phyloP scores from a whole-genome alignment of 2,888 invertebrate genomes.

The Arge pagana region DNA sequence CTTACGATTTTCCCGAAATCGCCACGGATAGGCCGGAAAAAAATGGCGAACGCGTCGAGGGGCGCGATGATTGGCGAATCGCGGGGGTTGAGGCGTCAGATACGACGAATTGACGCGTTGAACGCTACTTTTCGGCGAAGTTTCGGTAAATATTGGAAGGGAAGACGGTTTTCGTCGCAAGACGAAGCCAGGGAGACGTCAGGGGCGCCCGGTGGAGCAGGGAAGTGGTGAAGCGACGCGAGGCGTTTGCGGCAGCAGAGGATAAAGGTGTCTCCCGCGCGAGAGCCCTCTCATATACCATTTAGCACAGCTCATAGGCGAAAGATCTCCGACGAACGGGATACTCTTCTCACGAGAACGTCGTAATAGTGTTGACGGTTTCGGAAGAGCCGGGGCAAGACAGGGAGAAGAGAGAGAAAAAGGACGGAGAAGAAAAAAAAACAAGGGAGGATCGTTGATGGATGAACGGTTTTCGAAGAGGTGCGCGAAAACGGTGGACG shows the following conservation, averaged over 20 bases:
- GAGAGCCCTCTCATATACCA: constrained; percentile 48
- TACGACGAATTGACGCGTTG: neutral
- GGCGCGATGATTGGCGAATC: constrained; percentile 29
- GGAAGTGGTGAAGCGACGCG: constrained; percentile 19
- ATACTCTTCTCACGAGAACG: too few relatives aligned
- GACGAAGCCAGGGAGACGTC: neutral
- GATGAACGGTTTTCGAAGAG: too few relatives aligned
- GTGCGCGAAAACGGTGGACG: too few relatives aligned
- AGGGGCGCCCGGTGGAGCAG: neutral
- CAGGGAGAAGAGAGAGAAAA: too few relatives aligned
- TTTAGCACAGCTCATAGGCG: constrained; percentile 35
- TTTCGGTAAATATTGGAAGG: constrained; percentile 16
- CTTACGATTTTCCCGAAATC: too few relatives aligned
- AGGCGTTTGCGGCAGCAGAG: constrained; percentile 29
- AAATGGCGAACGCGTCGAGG: constrained; percentile 25
- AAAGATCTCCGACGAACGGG: neutral
- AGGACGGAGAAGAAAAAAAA: too few relatives aligned
- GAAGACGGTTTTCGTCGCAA: constrained; percentile 4
- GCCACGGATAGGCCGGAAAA: too few relatives aligned
- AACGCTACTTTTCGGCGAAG: neutral
- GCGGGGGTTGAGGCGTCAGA: neutral
- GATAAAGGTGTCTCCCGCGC: constrained; percentile 52
- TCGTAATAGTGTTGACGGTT: too few relatives aligned
- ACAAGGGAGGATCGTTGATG: too few relatives aligned
- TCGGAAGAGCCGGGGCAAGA: too few relatives aligned